Evolutionary conservation across 2,888 invertebrate species (phyloP).

Genomic region (Seira musarum): DNA sequence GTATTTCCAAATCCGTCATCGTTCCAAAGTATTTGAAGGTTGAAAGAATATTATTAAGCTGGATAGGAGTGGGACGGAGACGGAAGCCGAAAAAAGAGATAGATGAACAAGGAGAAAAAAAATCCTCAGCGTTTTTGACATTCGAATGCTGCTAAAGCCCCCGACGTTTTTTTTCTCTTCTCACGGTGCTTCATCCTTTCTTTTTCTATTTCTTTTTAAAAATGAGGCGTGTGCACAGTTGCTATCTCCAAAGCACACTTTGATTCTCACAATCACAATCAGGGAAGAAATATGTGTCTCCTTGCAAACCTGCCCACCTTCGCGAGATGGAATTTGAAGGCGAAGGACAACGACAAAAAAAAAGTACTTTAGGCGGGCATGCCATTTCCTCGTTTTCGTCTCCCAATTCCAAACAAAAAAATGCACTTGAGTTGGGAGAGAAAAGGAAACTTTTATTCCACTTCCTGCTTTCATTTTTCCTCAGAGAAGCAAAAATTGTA

Average conservation of each 20-base stretch:
- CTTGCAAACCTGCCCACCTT: no score
- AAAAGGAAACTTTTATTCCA: not conserved
- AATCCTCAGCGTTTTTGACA: constrained; percentile 50
- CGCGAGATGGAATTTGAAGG: no score
- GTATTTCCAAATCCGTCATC: constrained; percentile 34
- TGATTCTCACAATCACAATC: no score
- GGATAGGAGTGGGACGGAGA: constrained; percentile 6
- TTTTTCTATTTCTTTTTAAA: not conserved
- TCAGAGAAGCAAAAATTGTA: constrained; percentile 4
- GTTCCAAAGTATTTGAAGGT: no score
- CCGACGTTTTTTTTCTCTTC: no score
- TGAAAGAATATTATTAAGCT: constrained; percentile 35
- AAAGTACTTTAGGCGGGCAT: not conserved
- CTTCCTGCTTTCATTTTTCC: constrained; percentile 18
- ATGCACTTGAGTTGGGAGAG: not conserved
- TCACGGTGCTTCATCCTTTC: no score
- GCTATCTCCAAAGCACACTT: not conserved
- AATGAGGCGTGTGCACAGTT: not conserved
- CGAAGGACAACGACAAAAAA: not conserved
- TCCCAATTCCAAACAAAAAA: not conserved
- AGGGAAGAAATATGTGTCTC: no score
- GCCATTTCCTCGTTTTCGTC: not conserved
- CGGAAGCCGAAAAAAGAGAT: constrained; percentile 6
- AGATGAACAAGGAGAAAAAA: constrained; percentile 16
- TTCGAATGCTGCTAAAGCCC: constrained; percentile 29